Evolutionary conservation across 2,888 invertebrate genomes (phyloP).

Genomic region (Megaustenia siamemsis): DNA sequence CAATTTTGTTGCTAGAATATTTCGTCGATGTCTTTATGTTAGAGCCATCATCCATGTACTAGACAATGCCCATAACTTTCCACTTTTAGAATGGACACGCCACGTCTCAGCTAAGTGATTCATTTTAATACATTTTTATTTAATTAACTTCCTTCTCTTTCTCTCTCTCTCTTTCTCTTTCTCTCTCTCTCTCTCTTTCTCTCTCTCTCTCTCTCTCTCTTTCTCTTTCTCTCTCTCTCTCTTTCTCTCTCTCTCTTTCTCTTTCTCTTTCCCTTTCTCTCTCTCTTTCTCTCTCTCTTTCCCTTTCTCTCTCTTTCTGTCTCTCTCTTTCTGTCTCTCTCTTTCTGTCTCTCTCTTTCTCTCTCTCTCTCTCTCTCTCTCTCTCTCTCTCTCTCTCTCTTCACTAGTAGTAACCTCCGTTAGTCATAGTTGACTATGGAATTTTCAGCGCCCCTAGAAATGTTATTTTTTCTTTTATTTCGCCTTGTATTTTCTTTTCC

Average conservation of each 20-base stretch:
- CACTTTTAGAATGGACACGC: no score
- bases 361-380: constrained; percentile 12
- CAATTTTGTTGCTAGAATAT: no score
- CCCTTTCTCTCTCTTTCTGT: no score
- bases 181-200: neutral
- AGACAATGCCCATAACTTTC: no score
- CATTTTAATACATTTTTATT: neutral
- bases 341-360: constrained; percentile 7
- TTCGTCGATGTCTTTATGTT: no score
- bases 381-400: no score
- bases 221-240: neutral
- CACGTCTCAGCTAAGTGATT: neutral
- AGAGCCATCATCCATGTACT: no score
- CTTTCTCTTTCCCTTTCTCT: neutral
- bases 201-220: neutral
- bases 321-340: no score
- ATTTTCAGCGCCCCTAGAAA: neutral
- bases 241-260: neutral
- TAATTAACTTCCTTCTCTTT: neutral
- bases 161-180: neutral
- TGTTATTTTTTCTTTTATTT: neutral
- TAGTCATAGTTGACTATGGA: no score
- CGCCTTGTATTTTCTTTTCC: no score
- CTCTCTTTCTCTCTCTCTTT: no score
- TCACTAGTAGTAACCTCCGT: no score